These are phyloP conservation scores for Deroptyus accipitrinus DNA, from an alignment of 2,113 vertebrate species.

Conservation along the genomic window DNA sequence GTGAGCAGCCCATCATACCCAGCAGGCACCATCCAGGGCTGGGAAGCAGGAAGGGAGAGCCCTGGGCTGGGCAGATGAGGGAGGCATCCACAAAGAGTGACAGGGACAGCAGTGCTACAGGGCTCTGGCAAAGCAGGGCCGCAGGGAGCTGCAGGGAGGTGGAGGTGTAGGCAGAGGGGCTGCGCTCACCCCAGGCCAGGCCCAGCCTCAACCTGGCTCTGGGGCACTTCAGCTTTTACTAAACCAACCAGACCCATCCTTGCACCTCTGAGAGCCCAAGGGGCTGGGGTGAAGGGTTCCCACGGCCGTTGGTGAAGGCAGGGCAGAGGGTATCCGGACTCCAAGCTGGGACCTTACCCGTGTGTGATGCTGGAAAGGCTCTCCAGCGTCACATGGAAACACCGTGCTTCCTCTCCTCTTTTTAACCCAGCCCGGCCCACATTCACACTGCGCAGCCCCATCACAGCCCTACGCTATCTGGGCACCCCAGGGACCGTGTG, in stretches of 20 bases:
- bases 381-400: neutral
- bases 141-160: neutral
- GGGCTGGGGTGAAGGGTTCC: neutral
- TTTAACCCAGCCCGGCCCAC: fast-evolving
- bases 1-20: fast-evolving
- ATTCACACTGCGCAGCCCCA: fast-evolving
- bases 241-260: neutral
- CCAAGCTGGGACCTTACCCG: neutral
- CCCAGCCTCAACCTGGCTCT: neutral
- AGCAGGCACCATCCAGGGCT: too few species aligned
- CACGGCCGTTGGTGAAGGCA: neutral
- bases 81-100: neutral
- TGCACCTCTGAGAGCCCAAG: fast-evolving
- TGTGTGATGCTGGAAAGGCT: neutral
- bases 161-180: neutral
- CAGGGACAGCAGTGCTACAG: neutral
- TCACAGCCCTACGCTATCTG: fast-evolving
- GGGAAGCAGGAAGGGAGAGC: neutral
- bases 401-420: neutral
- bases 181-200: fast-evolving
- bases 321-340: neutral
- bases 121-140: neutral
- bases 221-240: neutral
- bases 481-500: neutral
- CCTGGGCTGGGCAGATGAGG: neutral